Conservation (phyloP, 2,888 invertebrate species). For the Parnassius smintheus region DNA sequence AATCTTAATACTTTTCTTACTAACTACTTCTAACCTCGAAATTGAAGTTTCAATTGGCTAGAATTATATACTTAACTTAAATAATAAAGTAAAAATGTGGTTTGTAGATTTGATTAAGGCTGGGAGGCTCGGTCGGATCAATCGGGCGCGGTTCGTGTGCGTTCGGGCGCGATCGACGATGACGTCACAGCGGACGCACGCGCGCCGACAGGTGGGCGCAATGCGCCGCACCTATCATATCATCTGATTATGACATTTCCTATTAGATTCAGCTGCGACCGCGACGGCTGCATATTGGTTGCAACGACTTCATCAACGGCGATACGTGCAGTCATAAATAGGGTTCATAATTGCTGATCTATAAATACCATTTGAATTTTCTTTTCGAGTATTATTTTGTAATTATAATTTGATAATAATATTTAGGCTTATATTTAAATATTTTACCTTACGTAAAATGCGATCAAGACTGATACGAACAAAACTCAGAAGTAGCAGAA, state of each 20-base stretch:
- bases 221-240: conserved; percentile 78
- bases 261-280: conserved; percentile 58
- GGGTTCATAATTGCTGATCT: no score
- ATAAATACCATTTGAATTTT: no score
- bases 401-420: no score
- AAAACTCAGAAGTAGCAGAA: no score
- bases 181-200: conserved; percentile 77
- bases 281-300: conserved; percentile 49
- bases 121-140: conserved; percentile 59
- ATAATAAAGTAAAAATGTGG: conserved; percentile 3
- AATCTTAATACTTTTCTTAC: background rate
- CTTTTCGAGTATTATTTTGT: no score
- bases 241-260: conserved; percentile 79
- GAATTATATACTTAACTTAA: background rate
- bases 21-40: no score
- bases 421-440: no score
- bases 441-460: no score
- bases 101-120: conserved; percentile 54
- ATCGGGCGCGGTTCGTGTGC: conserved; percentile 57
- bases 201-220: conserved; percentile 80
- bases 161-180: conserved; percentile 49
- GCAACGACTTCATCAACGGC: background rate
- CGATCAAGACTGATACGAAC: no score
- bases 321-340: background rate
- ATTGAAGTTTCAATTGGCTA: no score